These are phyloP conservation scores for Ochlodes sylvanus DNA, from an alignment of 2,888 invertebrate species.

Conservation along the genomic window DNA sequence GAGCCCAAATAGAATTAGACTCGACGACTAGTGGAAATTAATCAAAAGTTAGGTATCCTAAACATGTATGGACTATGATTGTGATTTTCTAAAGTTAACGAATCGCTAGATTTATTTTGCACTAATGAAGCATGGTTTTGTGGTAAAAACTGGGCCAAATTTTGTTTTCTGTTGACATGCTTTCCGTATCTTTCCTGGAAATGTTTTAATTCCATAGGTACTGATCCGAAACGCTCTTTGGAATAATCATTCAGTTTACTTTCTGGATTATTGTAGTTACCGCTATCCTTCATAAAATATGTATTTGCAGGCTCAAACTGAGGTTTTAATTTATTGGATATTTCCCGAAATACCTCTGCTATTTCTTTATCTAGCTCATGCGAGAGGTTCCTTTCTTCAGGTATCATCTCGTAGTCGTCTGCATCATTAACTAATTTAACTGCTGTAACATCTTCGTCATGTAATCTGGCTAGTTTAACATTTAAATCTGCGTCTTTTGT, in stretches of 20 bases:
- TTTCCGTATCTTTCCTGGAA: neutral
- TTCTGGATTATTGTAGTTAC: slow-evolving; percentile 48
- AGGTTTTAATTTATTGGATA: slow-evolving; percentile 34
- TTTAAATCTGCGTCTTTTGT: neutral
- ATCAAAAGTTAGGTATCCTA: neutral
- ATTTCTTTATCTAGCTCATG: slow-evolving; percentile 14
- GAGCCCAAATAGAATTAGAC: too few relatives aligned
- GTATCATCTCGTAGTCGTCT: neutral
- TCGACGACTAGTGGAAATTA: neutral
- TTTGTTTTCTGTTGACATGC: neutral
- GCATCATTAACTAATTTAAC: neutral
- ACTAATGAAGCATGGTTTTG: neutral
- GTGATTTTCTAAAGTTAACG: slow-evolving; percentile 4
- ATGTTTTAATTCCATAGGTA: neutral
- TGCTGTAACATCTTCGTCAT: neutral
- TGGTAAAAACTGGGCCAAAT: slow-evolving; percentile 3
- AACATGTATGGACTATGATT: slow-evolving; percentile 9
- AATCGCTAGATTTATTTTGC: neutral
- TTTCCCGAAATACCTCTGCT: slow-evolving; percentile 22
- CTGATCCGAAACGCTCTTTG: slow-evolving; percentile 2
- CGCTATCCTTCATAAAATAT: slow-evolving; percentile 49
- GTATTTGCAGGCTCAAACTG: slow-evolving; percentile 29
- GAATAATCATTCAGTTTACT: slow-evolving; percentile 21
- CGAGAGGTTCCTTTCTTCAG: neutral
- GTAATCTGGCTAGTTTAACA: neutral